phyloP scores from a whole-genome alignment of 53 echinoderm and acorn worm genomes.

The Luidia sarsii region DNA sequence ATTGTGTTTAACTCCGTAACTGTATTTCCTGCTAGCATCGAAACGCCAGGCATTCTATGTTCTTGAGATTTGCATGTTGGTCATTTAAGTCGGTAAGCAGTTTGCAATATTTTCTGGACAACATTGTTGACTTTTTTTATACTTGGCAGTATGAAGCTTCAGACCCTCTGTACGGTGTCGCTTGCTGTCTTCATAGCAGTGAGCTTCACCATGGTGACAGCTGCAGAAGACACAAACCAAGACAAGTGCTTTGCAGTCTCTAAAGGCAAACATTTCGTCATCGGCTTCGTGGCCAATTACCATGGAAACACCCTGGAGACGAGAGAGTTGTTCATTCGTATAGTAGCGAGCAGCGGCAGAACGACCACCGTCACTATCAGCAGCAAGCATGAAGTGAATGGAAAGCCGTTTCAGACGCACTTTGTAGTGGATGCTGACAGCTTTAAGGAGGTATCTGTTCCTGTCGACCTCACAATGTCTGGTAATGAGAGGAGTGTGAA shows the following conservation, averaged over 20 bases:
- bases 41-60: no score
- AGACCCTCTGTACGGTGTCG: no score
- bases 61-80: no score
- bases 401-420: constrained; percentile 11
- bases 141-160: no score
- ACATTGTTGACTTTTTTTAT: no score
- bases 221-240: no score
- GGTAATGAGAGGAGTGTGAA: constrained; percentile 51
- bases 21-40: no score
- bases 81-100: no score
- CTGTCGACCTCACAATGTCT: constrained; percentile 27
- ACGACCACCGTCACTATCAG: constrained; percentile 49
- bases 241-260: constrained; percentile 28
- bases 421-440: constrained; percentile 52
- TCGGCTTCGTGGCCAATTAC: constrained; percentile 31
- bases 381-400: constrained; percentile 40
- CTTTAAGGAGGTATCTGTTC: constrained; percentile 22
- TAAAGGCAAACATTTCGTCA: constrained; percentile 41
- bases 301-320: background rate
- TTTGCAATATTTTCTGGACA: no score
- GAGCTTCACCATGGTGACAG: no score
- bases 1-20: no score
- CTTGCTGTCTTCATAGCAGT: no score
- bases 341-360: constrained; percentile 45
- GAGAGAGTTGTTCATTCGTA: constrained; percentile 12